Conservation (phyloP, 2,113 vertebrate species). For the Dicerorhinus sumatrensis region DNA sequence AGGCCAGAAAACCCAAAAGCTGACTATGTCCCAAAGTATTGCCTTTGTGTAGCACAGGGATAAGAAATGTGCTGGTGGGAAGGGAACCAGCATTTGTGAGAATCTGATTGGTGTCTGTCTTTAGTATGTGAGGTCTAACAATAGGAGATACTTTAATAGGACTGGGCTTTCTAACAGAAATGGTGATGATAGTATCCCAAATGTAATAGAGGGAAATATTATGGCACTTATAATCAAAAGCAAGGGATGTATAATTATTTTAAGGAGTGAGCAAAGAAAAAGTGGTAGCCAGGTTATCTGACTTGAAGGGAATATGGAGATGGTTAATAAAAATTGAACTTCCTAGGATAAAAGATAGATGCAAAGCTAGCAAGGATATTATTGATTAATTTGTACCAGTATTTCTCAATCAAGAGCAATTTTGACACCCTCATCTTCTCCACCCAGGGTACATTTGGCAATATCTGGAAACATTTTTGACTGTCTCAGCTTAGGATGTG, state of each 20-base stretch:
- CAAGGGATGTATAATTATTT: background rate
- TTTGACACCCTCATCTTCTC: background rate
- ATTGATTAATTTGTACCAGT: background rate
- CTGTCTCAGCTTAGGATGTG: background rate
- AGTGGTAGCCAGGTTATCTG: background rate
- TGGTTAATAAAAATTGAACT: background rate
- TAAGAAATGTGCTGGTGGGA: background rate
- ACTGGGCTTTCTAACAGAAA: background rate
- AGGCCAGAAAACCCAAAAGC: background rate
- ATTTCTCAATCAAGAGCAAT: background rate
- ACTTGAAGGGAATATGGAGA: background rate
- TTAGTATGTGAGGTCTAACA: too few species aligned
- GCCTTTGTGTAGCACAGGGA: background rate
- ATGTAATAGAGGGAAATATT: background rate
- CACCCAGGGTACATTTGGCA: background rate
- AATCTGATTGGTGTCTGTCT: background rate
- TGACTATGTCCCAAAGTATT: background rate
- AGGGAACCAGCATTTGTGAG: background rate
- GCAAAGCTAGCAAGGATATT: background rate
- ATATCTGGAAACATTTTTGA: background rate
- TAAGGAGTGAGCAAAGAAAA: background rate
- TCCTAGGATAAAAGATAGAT: background rate
- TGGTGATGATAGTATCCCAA: background rate
- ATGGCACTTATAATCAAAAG: background rate
- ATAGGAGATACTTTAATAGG: background rate